A percentile compares a stretch with the other conserved stretches of the same genome.
Evolutionary conservation across 2,113 vertebrate species (phyloP).

Genomic region (Mustela lutreola): DNA sequence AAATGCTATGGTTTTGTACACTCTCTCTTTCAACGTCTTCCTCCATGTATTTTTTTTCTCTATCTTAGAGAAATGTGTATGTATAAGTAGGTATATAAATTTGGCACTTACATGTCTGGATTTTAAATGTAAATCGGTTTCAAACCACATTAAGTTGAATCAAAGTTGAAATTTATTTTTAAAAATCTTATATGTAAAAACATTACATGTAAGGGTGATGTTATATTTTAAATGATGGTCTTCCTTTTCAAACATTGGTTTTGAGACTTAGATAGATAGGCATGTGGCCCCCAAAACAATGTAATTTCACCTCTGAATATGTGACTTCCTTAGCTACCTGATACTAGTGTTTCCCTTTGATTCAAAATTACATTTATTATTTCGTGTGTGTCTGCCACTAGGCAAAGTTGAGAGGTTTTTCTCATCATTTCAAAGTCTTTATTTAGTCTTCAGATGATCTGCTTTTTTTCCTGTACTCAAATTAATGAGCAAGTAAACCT

Average conservation of each 20-base stretch:
- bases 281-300: background rate
- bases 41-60: background rate
- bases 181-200: background rate
- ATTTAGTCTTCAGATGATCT: background rate
- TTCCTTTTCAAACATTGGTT: slow-evolving; percentile 19
- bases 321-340: background rate
- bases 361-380: background rate
- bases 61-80: background rate
- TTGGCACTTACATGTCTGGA: background rate
- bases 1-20: background rate
- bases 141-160: background rate
- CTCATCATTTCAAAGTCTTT: background rate
- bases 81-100: background rate
- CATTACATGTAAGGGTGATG: background rate
- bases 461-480: background rate
- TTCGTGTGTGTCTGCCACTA: background rate
- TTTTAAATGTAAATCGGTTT: background rate
- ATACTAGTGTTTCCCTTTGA: background rate
- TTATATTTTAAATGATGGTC: background rate
- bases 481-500: background rate
- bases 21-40: background rate
- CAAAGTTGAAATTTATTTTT: background rate
- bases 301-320: background rate
- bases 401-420: background rate
- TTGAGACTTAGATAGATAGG: background rate